phyloP scores from a whole-genome alignment of 2,888 invertebrate species.

The Limnephilus rhombicus region DNA sequence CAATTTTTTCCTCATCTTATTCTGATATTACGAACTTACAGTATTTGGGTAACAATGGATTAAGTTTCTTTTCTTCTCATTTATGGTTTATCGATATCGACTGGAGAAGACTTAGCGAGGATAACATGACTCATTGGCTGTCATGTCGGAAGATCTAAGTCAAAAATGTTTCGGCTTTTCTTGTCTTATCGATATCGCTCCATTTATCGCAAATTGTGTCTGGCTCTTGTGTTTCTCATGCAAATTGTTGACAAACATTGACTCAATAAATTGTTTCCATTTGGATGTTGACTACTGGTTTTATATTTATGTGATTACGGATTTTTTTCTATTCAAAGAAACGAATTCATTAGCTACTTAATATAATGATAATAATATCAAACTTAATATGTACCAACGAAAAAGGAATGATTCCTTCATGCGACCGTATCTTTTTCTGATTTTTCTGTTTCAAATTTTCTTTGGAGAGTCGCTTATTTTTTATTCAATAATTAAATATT shows the following conservation, averaged over 20 bases:
- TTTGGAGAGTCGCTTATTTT: too few species aligned
- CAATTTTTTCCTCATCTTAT: neutral
- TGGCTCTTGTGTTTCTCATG: neutral
- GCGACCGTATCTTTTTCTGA: too few species aligned
- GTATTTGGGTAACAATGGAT: conserved; percentile 42
- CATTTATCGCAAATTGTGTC: neutral
- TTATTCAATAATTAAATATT: too few species aligned
- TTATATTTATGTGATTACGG: too few species aligned
- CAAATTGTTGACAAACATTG: neutral
- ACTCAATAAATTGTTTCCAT: neutral
- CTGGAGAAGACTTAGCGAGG: neutral
- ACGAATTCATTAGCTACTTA: too few species aligned
- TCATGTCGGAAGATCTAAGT: neutral
- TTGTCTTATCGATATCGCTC: neutral
- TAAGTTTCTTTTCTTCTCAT: conserved; percentile 38
- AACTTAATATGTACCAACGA: too few species aligned
- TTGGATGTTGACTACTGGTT: neutral
- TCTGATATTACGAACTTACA: neutral
- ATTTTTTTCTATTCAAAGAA: too few species aligned
- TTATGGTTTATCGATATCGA: conserved; percentile 41
- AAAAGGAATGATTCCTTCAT: too few species aligned
- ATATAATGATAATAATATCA: too few species aligned
- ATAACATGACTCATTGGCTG: conserved; percentile 1
- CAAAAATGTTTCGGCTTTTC: neutral
- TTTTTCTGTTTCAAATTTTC: too few species aligned